These are phyloP conservation scores for Leptinotarsa juncta DNA, from an alignment of 2,888 invertebrate genomes.

Conservation along the genomic window DNA sequence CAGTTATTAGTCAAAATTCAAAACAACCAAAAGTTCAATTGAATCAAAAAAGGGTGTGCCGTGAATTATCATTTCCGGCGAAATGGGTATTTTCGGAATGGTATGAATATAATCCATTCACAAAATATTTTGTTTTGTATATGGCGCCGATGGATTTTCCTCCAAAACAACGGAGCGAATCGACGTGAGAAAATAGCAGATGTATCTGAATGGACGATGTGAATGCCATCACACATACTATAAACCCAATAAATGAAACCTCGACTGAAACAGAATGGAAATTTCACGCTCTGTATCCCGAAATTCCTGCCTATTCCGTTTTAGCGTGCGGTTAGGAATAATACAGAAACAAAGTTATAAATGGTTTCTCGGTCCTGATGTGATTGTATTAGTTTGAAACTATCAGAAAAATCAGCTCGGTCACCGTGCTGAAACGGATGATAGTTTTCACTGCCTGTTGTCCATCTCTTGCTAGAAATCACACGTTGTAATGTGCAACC, in stretches of 20 bases:
- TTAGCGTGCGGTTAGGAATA: neutral
- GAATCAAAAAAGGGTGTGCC: too few relatives aligned
- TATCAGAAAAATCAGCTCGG: neutral
- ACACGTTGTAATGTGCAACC: too few relatives aligned
- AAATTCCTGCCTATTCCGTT: constrained; percentile 1
- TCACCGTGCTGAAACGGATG: too few relatives aligned
- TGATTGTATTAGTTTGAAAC: neutral
- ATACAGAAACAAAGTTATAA: neutral
- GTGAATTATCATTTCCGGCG: too few relatives aligned
- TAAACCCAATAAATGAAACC: constrained; percentile 7
- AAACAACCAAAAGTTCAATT: too few relatives aligned
- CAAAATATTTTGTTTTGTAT: neutral
- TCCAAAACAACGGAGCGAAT: neutral
- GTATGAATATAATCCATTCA: too few relatives aligned
- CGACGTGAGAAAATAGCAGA: constrained; percentile 13
- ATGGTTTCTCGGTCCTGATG: neutral
- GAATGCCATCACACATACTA: constrained; percentile 1
- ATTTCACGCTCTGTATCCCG: neutral
- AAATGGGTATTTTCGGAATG: too few relatives aligned
- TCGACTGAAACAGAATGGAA: constrained; percentile 3
- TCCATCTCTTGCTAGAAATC: too few relatives aligned
- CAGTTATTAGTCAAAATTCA: too few relatives aligned
- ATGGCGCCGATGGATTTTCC: neutral
- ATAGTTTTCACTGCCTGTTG: too few relatives aligned
- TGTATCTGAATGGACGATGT: constrained; percentile 11